Evolutionary conservation across 2,888 invertebrate species (phyloP).

Genomic region (Resseliella maxima): DNA sequence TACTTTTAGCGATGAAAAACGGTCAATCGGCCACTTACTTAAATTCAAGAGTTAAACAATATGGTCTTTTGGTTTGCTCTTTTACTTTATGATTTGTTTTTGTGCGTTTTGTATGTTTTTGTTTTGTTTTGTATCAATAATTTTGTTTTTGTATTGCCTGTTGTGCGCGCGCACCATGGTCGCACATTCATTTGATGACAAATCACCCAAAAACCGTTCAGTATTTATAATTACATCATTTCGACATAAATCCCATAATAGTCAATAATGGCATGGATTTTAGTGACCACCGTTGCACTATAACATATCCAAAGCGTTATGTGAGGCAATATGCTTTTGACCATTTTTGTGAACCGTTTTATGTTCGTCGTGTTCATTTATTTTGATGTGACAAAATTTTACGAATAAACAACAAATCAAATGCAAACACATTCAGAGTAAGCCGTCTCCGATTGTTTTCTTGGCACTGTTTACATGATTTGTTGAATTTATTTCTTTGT

Average conservation of each 20-base stretch:
- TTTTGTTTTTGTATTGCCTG: no score
- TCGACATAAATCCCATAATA: constrained; percentile 25
- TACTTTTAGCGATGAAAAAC: background rate
- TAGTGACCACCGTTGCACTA: background rate
- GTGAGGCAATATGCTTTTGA: background rate
- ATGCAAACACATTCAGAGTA: background rate
- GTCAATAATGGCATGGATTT: background rate
- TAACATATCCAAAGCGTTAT: background rate
- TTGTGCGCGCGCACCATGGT: background rate
- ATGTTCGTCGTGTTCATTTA: no score
- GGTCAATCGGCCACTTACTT: background rate
- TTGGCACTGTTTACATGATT: background rate
- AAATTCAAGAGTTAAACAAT: background rate
- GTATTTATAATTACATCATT: constrained; percentile 32
- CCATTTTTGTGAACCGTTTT: background rate
- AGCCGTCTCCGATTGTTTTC: constrained; percentile 5
- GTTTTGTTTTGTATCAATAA: no score
- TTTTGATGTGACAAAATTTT: constrained; percentile 22
- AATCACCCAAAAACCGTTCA: background rate
- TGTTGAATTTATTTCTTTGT: background rate
- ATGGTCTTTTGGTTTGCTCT: background rate
- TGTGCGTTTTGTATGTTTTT: background rate
- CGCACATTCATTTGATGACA: constrained; percentile 6
- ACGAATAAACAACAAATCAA: constrained; percentile 47
- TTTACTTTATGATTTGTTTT: background rate